Evolutionary conservation across 2,797 vertebrate genomes (phyloP), one percentile per base, ranked within the genome.

Genomic region (Martes flavigula): DNA sequence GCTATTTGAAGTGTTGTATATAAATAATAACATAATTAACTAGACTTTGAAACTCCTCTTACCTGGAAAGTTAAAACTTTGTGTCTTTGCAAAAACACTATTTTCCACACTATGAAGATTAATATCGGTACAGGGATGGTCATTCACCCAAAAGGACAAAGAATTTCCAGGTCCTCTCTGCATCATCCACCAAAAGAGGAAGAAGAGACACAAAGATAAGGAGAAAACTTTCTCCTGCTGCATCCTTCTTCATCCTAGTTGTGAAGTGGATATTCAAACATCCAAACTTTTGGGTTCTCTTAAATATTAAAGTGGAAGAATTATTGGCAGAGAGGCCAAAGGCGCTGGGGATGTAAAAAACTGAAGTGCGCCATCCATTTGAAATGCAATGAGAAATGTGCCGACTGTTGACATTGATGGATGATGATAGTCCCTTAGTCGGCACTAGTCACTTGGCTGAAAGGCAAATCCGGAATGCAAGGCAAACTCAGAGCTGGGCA

Each of bases 231-330:
- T 87, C 43, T 90, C 7, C 10, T 46, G 5, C 0, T 56, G 13
- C 6, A 87, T 4, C 35, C 5, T 87, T 27, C 48, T 94, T n/a
- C n/a, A n/a, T n/a, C n/a, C n/a, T 38, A 20, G 3, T 48, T 30
- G 12, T 30, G 35, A 79, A 87, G 51, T 11, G 1, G 13, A 78
- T 46, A 86, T 12, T 56, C 21, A 79, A 43, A 48, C 7, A 18
- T 30, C 2, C n/a, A 38, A 95, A 51, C 20, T 73, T 91, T 70
- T 18, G 68, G 58, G 25, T 83, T 14, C 35, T 70, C 48, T 90
- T 86, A 91, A 88, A 51, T 81, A 85, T 78, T 92, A 88, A 85
- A 92, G 32, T 54, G 70, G 60, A 90, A 56, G 43, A 85, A n/a
- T 60, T 82, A 38, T 73, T 81, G 46, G 38, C 27, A 87, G 54